phyloP scores from a whole-genome alignment of 2,888 invertebrate species.

The Argyresthia albistria region DNA sequence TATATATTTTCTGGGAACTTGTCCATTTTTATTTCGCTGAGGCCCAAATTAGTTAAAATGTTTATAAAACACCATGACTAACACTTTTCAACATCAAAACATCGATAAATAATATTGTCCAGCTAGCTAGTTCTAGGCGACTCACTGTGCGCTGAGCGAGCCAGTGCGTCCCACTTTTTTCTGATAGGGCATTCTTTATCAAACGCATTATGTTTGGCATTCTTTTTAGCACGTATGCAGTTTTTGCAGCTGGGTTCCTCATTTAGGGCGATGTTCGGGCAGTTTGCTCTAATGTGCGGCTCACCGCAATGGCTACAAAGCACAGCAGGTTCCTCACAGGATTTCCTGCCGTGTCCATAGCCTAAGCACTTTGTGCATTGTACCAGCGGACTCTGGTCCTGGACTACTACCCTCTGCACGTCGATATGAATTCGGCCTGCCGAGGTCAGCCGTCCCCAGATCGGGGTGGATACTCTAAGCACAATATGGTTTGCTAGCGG shows the following conservation, averaged over 20 bases:
- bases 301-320: conserved; percentile 4
- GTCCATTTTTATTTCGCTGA: too few relatives aligned
- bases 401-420: neutral
- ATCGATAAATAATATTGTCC: too few relatives aligned
- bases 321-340: neutral
- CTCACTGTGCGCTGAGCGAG: too few relatives aligned
- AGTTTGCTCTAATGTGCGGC: neutral
- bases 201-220: neutral
- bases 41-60: too few relatives aligned
- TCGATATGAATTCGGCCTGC: neutral
- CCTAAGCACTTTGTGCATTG: conserved; percentile 3
- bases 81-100: too few relatives aligned
- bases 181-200: neutral
- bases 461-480: neutral
- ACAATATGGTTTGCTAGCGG: neutral
- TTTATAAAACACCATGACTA: too few relatives aligned
- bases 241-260: neutral
- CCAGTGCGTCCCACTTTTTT: neutral
- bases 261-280: neutral
- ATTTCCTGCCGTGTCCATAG: conserved; percentile 1
- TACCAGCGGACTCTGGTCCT: neutral
- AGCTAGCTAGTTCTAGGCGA: too few relatives aligned
- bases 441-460: neutral
- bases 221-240: neutral
- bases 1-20: too few relatives aligned